Evolutionary conservation across 2,113 vertebrate species (phyloP).

Genomic region (Oreochromis niloticus): DNA sequence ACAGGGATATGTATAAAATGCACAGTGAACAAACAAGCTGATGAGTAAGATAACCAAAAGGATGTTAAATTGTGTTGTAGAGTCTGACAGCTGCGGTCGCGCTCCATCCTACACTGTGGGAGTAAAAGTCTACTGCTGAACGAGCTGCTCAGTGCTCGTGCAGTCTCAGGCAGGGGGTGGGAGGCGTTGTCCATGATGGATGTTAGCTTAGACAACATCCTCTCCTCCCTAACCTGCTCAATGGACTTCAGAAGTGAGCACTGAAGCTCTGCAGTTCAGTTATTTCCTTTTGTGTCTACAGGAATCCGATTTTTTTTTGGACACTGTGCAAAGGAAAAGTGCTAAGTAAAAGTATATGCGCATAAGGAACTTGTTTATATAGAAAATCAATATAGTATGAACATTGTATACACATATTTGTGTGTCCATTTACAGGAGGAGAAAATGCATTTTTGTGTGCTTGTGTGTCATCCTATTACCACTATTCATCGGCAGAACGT

Average conservation of each 20-base stretch:
- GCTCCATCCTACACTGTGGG: background rate
- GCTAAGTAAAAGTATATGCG: background rate
- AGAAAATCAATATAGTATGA: background rate
- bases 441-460: background rate
- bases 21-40: no score
- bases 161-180: background rate
- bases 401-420: background rate
- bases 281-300: background rate
- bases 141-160: background rate
- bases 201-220: background rate
- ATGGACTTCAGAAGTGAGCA: background rate
- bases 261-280: background rate
- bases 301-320: background rate
- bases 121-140: background rate
- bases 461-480: no score
- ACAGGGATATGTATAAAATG: background rate
- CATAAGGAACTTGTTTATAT: background rate
- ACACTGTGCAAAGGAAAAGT: background rate
- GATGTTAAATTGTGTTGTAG: background rate
- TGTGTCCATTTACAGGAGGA: constrained; percentile 24
- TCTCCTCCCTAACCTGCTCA: background rate
- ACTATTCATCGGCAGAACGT: no score
- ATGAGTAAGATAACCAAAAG: background rate
- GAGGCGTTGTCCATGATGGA: background rate
- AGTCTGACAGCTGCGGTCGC: background rate